Evolutionary conservation across 2,113 vertebrate genomes (phyloP), one percentile per base, ranked within the genome.

Genomic region (Lampris megalopsis): DNA sequence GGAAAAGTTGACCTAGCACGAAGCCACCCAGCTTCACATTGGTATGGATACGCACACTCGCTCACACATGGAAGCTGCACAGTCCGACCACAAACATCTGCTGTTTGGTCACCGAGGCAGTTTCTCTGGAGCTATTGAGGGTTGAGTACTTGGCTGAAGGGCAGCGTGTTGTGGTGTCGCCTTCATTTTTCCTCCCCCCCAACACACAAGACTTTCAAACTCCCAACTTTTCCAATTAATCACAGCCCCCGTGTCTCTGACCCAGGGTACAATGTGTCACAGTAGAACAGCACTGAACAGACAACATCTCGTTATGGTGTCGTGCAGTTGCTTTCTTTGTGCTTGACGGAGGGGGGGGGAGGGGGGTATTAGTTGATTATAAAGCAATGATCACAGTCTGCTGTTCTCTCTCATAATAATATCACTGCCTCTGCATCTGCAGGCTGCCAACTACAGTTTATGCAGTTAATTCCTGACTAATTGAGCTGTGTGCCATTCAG

Each of bases 401-500:
- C 82, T 77, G 67, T 79, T 84, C 73, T 71, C 71, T 64, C 73
- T 79, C 61, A 68, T 68, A 24, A 42, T 89, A 76, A 87, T 88
- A 68, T 86, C 76, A 58, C 68, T 71, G 81, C 47, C 60, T 69
- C 53, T 49, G 80, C 76, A 81, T 70, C 82, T 73, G 35, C 50
- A n/a, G 70, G 70, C 79, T 83, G 84, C 72, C 83, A 74, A 71
- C 75, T 83, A 57, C 53, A 37, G 73, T 88, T 84, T 73, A 56
- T 6, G 58, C 60, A 68, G 81, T 78, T 85, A 85, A 92, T 87
- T 79, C 82, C 63, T 69, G 54, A 36, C 72, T 88, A 88, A 88
- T 82, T 88, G 81, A 84, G 79, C 64, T 70, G 75, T 72, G 71
- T 80, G 77, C 65, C 77, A 79, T 68, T 88, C 80, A 70, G 63